A percentile compares a stretch with the other conserved stretches of the same genome.
Evolutionary conservation across 2,888 invertebrate species (phyloP).

Genomic region (Branchellion lobata): DNA sequence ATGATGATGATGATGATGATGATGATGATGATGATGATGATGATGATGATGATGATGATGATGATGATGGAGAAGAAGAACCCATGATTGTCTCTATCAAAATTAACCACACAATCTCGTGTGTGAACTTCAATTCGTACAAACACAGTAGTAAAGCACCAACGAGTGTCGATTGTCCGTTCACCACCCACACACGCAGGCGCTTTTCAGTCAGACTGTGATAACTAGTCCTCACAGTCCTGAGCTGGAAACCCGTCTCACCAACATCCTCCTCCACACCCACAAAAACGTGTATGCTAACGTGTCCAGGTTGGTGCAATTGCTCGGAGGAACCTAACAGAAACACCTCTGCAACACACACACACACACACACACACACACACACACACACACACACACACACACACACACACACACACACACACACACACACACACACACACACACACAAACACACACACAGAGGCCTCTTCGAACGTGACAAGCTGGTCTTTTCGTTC

Average conservation of each 20-base stretch:
- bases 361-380: too few species aligned
- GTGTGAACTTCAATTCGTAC: too few species aligned
- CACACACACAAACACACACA: conserved; percentile 13
- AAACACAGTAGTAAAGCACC: too few species aligned
- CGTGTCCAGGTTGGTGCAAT: conserved; percentile 62
- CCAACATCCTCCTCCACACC: conserved; percentile 59
- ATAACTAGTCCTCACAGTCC: conserved; percentile 58
- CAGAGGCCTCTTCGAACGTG: conserved; percentile 63
- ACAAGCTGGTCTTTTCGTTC: conserved; percentile 65
- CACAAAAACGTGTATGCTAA: conserved; percentile 61
- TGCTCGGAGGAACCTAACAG: too few species aligned
- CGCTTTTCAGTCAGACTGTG: conserved; percentile 62
- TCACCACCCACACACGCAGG: conserved; percentile 41
- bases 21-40: conserved; percentile 25
- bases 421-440: too few species aligned
- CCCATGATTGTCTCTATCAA: too few species aligned
- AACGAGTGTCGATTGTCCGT: too few species aligned
- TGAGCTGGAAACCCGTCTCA: conserved; percentile 57
- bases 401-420: too few species aligned
- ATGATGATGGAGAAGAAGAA: not conserved
- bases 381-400: too few species aligned
- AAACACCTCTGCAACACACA: too few species aligned
- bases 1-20: conserved; percentile 35
- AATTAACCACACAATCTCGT: too few species aligned
- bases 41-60: conserved; percentile 25